phyloP scores from a whole-genome alignment of 2,888 invertebrate species.

The Cryptus armator region DNA sequence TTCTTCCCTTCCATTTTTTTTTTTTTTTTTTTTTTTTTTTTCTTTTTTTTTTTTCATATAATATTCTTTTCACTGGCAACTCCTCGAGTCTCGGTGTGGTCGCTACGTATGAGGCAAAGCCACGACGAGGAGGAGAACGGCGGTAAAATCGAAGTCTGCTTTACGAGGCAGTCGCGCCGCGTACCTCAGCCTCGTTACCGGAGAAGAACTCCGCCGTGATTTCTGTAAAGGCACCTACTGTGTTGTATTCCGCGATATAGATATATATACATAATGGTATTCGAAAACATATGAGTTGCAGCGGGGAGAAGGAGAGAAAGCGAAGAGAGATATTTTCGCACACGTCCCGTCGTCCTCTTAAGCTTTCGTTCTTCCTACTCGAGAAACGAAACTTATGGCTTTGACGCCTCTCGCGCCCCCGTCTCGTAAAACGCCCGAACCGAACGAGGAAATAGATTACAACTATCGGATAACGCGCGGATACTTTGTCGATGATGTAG shows the following conservation, averaged over 20 bases:
- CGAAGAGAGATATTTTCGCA: conserved; percentile 56
- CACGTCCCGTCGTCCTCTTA: neutral
- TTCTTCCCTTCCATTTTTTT: neutral
- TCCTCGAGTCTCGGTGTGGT: conserved; percentile 12
- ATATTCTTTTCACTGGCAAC: conserved; percentile 29
- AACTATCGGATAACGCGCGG: neutral
- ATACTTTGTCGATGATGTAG: no score
- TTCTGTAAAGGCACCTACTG: neutral
- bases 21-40: conserved; percentile 8
- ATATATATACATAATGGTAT: neutral
- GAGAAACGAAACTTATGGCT: conserved; percentile 27
- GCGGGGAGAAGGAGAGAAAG: conserved; percentile 52
- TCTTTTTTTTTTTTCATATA: conserved; percentile 26
- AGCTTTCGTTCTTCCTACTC: neutral
- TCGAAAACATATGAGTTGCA: conserved; percentile 51
- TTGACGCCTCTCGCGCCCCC: conserved; percentile 38
- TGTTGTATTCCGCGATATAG: neutral
- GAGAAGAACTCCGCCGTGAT: neutral
- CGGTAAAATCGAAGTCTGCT: conserved; percentile 65
- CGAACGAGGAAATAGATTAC: conserved; percentile 16
- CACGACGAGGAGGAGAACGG: conserved; percentile 17
- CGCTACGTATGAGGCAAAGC: conserved; percentile 20
- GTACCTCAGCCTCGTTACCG: conserved; percentile 44
- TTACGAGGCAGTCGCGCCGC: conserved; percentile 65
- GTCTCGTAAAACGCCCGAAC: conserved; percentile 16